Percentiles rank a stretch among this genome's conserved stretches.
Conservation (phyloP, 2,797 vertebrate species). For the Cyclura pinguis region DNA sequence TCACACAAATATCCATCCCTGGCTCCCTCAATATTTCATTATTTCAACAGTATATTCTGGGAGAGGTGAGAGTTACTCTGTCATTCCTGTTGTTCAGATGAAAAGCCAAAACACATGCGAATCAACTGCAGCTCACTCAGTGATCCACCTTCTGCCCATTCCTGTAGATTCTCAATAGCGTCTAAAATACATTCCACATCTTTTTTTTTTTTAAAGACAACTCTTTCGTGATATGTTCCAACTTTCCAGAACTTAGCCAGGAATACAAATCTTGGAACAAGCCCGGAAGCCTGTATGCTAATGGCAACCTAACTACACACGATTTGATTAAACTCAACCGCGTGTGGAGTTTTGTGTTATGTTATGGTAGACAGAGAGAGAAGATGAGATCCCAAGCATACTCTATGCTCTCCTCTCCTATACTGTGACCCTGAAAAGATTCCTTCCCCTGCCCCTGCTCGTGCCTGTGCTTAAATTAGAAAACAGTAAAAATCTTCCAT, state of each 20-base stretch:
- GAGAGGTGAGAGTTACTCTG: no score
- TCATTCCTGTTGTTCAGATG: background rate
- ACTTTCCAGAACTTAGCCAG: background rate
- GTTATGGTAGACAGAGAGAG: no score
- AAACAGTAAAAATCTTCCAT: background rate
- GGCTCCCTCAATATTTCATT: no score
- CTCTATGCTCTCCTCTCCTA: no score
- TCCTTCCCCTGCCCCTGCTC: no score
- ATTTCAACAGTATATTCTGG: no score
- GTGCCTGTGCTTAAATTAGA: background rate
- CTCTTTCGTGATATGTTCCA: background rate
- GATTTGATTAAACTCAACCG: background rate
- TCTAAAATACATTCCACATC: background rate
- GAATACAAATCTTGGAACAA: background rate
- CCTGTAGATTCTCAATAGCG: background rate
- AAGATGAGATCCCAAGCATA: no score
- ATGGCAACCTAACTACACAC: background rate
- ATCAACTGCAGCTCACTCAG: background rate
- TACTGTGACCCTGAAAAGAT: background rate
- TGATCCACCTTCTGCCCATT: background rate
- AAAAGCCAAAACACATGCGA: background rate
- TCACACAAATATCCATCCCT: no score
- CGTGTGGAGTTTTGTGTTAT: background rate
- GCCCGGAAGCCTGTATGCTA: background rate
- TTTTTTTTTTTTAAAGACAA: no score